Base-by-base conservation (phyloP, 35 echinoderm and acorn worm species). In the Strongylocentrotus purpuratus region DNA sequence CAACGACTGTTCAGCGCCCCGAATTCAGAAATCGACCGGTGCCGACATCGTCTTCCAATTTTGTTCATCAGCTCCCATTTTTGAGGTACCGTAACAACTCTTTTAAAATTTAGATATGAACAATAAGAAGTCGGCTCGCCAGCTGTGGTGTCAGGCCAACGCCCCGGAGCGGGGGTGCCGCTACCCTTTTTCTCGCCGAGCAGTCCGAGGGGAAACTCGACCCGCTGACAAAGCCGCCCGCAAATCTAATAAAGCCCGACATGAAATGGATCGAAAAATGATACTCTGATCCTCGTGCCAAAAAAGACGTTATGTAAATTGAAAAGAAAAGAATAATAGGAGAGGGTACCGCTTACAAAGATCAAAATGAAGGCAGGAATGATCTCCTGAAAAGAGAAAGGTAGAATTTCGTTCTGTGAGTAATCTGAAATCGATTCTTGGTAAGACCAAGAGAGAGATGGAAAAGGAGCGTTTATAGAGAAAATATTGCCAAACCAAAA, bases 161-260 rank as follows among this genome's bases (percentile, higher is more conserved):
- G 65, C 65, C 65, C 65, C 25, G 65, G 65, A 78, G 65, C 65
- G 65, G 65, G 65, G 65, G 65, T 78, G 22, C 28, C 65, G 65
- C 87, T 89, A 13, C 33, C 45, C 32, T 89, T 45, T 89, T 89
- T 89, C 33, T 89, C 31, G 32, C 33, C 87, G 32, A 89, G 25
- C 15, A 33, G 87, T 46, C 33, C 65, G 25, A 31, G 87, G 87
- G 45, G 87, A 89, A 89, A 89, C 45, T 46, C 33, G 14, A 89
- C 33, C 87, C 87, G 32, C 87, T 45, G 87, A 89, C 87, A 89
- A 89, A 89, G 87, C 33, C 45, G 32, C 32, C 87, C 87, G 87
- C 87, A 89, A 89, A 89, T 89, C 87, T 89, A 89, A 89, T 89
- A 89, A 89, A 45, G 32, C 87, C 87, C 32, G 87, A 89, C 32